phyloP scores from a whole-genome alignment of 2,888 invertebrate genomes.

The Matsumyia berberina region DNA sequence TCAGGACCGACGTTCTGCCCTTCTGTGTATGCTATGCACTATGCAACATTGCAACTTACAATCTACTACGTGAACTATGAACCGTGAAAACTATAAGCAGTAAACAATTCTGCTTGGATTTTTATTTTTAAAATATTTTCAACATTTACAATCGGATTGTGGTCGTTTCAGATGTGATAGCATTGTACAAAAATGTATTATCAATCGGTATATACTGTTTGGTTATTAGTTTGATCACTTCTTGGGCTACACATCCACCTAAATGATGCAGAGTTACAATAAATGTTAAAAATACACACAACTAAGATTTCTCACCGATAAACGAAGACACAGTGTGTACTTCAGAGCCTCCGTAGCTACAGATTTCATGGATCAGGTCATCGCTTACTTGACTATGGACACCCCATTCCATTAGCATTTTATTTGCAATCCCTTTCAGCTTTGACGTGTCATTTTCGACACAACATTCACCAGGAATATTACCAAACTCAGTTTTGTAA shows the following conservation, averaged over 20 bases:
- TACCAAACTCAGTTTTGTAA: constrained; percentile 94
- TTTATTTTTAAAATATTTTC: constrained; percentile 30
- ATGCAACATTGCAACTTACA: too few species aligned
- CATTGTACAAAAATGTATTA: constrained; percentile 98
- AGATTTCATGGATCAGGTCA: constrained; percentile 97
- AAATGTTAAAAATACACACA: not conserved
- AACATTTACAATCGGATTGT: constrained; percentile 90
- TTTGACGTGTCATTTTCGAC: constrained; percentile 96
- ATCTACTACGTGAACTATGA: too few species aligned
- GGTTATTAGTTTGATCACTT: constrained; percentile 97
- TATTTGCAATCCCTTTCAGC: constrained; percentile 90
- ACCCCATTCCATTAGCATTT: constrained; percentile 94
- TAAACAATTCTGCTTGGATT: not conserved
- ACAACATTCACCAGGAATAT: constrained; percentile 95
- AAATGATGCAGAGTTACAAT: constrained; percentile 77
- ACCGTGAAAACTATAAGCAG: too few species aligned
- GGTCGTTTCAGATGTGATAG: constrained; percentile 93
- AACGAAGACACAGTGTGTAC: constrained; percentile 97
- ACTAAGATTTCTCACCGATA: constrained; percentile 85
- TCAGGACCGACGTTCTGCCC: too few species aligned
- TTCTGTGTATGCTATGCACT: too few species aligned
- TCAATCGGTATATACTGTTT: constrained; percentile 98
- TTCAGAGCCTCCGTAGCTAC: constrained; percentile 97
- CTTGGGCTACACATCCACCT: constrained; percentile 97
- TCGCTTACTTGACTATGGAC: constrained; percentile 92